A percentile compares a stretch with the other conserved stretches of the same genome.
These are phyloP conservation scores for Limanda limanda DNA, from an alignment of 2,113 vertebrate species.

Conservation along the genomic window DNA sequence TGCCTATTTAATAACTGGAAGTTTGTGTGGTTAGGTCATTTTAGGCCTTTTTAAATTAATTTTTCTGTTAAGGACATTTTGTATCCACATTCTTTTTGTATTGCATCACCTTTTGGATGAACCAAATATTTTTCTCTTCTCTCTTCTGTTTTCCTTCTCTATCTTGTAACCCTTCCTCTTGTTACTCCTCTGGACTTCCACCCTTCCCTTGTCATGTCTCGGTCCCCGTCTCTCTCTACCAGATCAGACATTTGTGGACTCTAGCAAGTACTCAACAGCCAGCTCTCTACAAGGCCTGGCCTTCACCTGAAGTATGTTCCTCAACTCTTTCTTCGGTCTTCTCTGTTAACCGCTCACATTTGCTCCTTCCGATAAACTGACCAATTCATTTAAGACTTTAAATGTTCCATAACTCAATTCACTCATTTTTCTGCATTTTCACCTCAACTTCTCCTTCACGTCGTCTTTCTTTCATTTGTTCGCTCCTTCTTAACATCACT, in stretches of 20 bases:
- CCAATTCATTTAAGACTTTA: background rate
- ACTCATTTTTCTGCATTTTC: constrained; percentile 9
- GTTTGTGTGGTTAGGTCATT: background rate
- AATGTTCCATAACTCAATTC: constrained; percentile 1
- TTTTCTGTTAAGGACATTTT: background rate
- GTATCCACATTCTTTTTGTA: constrained; percentile 7
- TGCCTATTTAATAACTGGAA: too few relatives aligned
- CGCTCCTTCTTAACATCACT: background rate
- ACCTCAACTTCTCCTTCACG: background rate
- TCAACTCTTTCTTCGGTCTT: constrained; percentile 61
- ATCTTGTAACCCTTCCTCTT: constrained; percentile 28
- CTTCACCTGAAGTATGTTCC: constrained; percentile 96
- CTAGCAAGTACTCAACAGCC: constrained; percentile 94
- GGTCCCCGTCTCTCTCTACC: constrained; percentile 73
- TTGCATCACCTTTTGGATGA: constrained; percentile 13
- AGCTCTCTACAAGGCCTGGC: constrained; percentile 93
- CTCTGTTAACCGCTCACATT: constrained; percentile 15
- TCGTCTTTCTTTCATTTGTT: background rate
- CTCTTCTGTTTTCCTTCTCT: constrained; percentile 8
- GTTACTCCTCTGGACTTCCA: constrained; percentile 24
- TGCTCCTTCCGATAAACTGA: background rate
- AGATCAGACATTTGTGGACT: constrained; percentile 96
- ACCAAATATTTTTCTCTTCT: constrained; percentile 27
- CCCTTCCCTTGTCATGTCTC: constrained; percentile 22
- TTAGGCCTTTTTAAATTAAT: background rate